These are phyloP conservation scores for Asteroscopus sphinx DNA, from an alignment of 2,888 invertebrate genomes.

Conservation along the genomic window DNA sequence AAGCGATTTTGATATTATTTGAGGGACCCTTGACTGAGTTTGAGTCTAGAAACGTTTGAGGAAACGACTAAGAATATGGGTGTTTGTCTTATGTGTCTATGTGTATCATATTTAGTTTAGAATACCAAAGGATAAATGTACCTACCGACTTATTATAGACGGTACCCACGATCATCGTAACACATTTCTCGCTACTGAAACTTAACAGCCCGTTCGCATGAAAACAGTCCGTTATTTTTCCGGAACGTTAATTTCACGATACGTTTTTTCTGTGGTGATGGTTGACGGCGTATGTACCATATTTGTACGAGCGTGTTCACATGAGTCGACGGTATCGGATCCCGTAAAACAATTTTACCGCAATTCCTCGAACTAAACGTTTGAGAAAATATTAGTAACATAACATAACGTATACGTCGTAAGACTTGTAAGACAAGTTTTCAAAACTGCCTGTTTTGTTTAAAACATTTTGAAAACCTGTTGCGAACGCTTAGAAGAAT, in stretches of 20 bases:
- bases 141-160: no score
- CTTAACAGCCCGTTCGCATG: conserved; percentile 30
- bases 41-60: no score
- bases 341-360: conserved; percentile 26
- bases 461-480: no score
- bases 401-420: conserved; percentile 9
- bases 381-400: conserved; percentile 32
- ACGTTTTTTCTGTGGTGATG: conserved; percentile 37
- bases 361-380: conserved; percentile 19
- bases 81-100: no score
- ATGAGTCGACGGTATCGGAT: conserved; percentile 19
- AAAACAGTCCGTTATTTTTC: conserved; percentile 44
- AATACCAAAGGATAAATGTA: not conserved
- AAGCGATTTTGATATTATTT: no score
- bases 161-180: conserved; percentile 13
- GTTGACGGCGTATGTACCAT: conserved; percentile 26
- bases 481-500: no score
- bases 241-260: conserved; percentile 42
- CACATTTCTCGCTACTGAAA: conserved; percentile 22
- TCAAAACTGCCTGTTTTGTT: not conserved
- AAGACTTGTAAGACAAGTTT: conserved; percentile 15
- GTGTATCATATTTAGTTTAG: no score
- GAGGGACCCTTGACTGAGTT: no score
- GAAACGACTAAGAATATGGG: no score
- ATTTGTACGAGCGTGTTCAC: conserved; percentile 18